Conservation (phyloP, 1,140 invertebrate genomes). For the Nasonia vitripennis region DNA sequence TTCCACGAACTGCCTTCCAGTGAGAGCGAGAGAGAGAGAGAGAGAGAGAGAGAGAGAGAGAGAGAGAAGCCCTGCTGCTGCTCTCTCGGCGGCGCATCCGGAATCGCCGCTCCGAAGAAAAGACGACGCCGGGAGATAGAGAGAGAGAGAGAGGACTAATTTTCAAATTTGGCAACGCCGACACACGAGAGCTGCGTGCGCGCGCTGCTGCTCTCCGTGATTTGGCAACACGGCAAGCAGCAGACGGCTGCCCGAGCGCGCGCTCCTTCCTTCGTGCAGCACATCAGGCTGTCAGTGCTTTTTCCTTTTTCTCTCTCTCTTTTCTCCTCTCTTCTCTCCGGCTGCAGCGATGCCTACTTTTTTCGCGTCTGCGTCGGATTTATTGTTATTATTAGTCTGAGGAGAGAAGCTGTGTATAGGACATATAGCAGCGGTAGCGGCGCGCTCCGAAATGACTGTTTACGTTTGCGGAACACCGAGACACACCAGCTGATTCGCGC, state of each 20-base stretch:
- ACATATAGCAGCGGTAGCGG: not conserved
- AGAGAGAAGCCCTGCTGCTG: conserved; percentile 12
- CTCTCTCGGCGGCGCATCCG: conserved; percentile 3
- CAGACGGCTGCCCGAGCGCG: not conserved
- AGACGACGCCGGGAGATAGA: conserved; percentile 25
- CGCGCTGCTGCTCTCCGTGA: conserved; percentile 33
- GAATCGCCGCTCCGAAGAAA: conserved; percentile 35
- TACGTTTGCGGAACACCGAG: not conserved
- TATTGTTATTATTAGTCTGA: not conserved
- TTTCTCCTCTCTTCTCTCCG: too few species aligned
- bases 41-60: not conserved
- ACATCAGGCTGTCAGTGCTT: not conserved
- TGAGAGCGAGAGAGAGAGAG: not conserved
- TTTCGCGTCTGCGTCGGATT: not conserved
- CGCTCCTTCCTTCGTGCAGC: conserved; percentile 1
- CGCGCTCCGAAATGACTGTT: not conserved
- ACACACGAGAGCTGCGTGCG: conserved; percentile 22
- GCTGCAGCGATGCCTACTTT: not conserved
- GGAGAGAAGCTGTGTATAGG: not conserved
- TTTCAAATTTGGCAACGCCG: conserved; percentile 55
- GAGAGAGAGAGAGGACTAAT: conserved; percentile 40
- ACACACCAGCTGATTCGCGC: not conserved
- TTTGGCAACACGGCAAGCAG: conserved; percentile 49
- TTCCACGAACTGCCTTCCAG: conserved; percentile 48
- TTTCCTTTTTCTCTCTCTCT: not conserved